Conservation (phyloP, 2,797 vertebrate species). For the Loris lydekkerianus region DNA sequence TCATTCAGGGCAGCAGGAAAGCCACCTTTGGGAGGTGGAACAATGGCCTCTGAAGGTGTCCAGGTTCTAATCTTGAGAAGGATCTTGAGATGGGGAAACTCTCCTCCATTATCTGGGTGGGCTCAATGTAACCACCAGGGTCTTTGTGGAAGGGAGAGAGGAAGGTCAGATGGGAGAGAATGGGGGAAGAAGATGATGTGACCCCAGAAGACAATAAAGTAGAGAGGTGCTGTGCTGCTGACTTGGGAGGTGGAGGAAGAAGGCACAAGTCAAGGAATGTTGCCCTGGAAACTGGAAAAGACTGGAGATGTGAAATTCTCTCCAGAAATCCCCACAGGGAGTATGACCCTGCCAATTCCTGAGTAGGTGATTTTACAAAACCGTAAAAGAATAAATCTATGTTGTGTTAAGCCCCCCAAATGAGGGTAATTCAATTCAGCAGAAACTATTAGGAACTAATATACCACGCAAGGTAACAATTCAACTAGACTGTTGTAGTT, state of each 20-base stretch:
- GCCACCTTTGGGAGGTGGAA: not conserved
- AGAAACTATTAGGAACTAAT: not conserved
- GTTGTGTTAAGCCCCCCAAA: not conserved
- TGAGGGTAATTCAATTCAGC: not conserved
- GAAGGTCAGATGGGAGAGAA: not conserved
- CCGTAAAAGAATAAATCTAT: not conserved
- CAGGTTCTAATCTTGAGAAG: not conserved
- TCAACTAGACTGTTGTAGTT: not conserved
- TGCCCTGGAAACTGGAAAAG: not conserved
- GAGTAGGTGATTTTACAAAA: not conserved
- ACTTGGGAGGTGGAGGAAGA: not conserved
- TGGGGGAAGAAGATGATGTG: not conserved
- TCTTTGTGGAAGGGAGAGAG: not conserved
- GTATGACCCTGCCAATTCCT: fast-evolving
- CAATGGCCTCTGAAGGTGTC: not conserved
- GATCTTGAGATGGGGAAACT: not conserved
- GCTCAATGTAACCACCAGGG: not conserved
- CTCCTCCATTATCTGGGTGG: not conserved
- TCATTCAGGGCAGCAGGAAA: not conserved
- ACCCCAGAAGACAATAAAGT: not conserved
- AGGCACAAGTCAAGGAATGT: fast-evolving
- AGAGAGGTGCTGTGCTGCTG: not conserved
- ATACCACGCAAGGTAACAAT: not conserved
- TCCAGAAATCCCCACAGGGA: not conserved
- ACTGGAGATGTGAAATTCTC: not conserved